Base-by-base conservation (phyloP, 2,888 invertebrate species). In the Drosophila prostipennis region DNA sequence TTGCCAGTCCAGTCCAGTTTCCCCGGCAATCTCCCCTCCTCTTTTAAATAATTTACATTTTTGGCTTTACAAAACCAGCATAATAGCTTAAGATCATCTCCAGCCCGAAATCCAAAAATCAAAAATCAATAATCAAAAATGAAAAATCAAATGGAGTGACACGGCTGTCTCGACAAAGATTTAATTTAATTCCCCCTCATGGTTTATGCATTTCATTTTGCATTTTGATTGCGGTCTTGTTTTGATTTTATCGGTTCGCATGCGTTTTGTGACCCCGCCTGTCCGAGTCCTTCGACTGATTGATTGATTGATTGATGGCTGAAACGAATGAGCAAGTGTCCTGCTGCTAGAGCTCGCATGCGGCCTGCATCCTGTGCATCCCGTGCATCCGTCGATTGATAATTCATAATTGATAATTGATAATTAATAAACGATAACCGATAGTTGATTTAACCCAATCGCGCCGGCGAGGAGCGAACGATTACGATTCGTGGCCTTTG, bases 221-320 rank as follows among this genome's bases (percentile, higher is more conserved):
- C 55, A 72, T 59, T 70, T 70, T 70, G 51, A 52, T 43, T 72
- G 60, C 58, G 23, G 58, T 51, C 52, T 32, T 45, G 54, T 68
- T 64, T 65, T 68, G 46, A 52, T 70, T 70, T 70, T 36, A 58
- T 70, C 48, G 48, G 39, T 72, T 69, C 36, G 74, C 80, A 83
- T 80, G 87, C 45, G 36, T 54, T 53, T 43, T 65, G 56, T 76
- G 39, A 19, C 45, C 45, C 56, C 46, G 42, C 63, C 46, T 67
- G 52, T 67, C 75, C 48, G 54, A 75, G 34, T 13, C 32, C 34
- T 13, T 69, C 48, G 51, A 52, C 61, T 34, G 63, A 60, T 58
- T 69, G 45, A 39, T 51, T 51, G 55, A 42, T 56, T 42, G 75
- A 73, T 57, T 63, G 55, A 60, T 39, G 37, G 37, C 29, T 56